A percentile compares a stretch with the other conserved stretches of the same genome.
Conservation (phyloP, 2,797 vertebrate species). For the Pitangus sulphuratus region DNA sequence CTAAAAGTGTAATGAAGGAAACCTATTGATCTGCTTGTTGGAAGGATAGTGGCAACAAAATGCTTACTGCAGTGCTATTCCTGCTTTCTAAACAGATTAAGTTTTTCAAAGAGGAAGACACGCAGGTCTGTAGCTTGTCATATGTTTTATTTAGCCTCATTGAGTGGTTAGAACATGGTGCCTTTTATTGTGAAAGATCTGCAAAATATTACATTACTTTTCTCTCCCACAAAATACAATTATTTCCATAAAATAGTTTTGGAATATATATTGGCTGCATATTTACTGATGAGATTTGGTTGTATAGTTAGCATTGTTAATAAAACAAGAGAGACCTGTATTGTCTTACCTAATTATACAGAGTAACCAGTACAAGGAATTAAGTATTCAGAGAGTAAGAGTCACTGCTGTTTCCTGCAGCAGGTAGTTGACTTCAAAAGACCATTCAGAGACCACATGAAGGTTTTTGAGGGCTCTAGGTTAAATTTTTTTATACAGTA, state of each 20-base stretch:
- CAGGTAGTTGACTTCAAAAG: not conserved
- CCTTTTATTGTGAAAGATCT: not conserved
- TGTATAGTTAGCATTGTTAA: not conserved
- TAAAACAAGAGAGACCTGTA: not conserved
- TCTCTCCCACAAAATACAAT: not conserved
- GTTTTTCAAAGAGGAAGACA: not conserved
- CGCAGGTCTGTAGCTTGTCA: not conserved
- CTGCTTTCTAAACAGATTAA: not conserved
- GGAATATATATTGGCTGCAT: not conserved
- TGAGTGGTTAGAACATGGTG: not conserved
- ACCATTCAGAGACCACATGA: not conserved
- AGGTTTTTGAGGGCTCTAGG: not conserved
- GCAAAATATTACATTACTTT: not conserved
- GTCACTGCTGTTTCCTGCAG: not conserved
- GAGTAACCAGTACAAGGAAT: not conserved
- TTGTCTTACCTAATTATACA: not conserved
- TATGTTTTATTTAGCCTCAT: not conserved
- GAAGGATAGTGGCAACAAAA: not conserved
- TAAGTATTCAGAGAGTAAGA: not conserved
- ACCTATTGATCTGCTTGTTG: not conserved
- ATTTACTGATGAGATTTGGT: not conserved
- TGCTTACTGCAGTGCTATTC: not conserved
- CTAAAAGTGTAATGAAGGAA: conserved; percentile 67
- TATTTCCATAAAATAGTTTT: not conserved
- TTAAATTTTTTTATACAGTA: not conserved